Conservation (phyloP, 2,797 vertebrate species). For the Tadarida brasiliensis region DNA sequence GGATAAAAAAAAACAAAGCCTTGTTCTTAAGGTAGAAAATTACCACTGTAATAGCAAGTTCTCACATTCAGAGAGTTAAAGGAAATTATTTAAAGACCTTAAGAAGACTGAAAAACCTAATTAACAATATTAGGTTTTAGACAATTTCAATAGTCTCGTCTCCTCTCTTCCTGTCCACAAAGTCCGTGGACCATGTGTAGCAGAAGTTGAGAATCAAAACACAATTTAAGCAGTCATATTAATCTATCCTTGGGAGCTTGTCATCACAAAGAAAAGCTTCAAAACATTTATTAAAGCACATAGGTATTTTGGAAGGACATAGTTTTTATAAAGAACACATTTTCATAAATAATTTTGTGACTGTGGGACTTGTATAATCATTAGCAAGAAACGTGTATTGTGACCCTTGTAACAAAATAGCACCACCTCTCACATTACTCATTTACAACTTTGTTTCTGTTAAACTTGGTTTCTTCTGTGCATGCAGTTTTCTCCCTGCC, state of each 20-base stretch:
- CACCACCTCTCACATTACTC: background rate
- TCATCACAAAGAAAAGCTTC: background rate
- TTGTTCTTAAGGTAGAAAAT: too few species aligned
- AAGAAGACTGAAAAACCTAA: background rate
- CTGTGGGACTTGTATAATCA: background rate
- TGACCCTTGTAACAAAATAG: constrained; percentile 58
- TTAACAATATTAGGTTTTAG: too few species aligned
- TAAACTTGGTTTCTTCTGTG: background rate
- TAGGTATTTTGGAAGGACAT: background rate
- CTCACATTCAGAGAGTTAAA: background rate
- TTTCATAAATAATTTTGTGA: background rate
- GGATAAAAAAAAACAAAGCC: background rate
- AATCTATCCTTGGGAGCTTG: background rate
- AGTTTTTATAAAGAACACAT: background rate
- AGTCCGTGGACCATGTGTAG: background rate
- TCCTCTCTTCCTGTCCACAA: background rate
- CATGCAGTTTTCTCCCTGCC: background rate
- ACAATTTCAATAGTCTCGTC: too few species aligned
- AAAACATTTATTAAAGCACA: background rate
- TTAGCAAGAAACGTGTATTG: background rate
- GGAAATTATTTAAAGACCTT: background rate
- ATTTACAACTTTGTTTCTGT: constrained; percentile 47
- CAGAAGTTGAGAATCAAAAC: background rate
- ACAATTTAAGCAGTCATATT: too few species aligned
- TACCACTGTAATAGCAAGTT: background rate